Conservation (phyloP, 2,888 invertebrate species). For the Diabrotica balteata region DNA sequence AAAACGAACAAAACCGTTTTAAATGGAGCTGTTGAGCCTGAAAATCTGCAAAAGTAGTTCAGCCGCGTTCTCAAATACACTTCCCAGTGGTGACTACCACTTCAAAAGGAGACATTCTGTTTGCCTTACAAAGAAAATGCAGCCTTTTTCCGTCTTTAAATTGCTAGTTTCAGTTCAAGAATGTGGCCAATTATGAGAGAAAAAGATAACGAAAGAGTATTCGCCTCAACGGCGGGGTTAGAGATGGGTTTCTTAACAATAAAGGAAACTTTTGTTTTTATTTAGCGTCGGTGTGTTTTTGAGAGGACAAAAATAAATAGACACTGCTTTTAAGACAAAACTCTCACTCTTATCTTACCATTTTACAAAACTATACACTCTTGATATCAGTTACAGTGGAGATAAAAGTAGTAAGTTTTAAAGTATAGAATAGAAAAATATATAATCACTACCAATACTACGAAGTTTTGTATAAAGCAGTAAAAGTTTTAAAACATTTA, state of each 20-base stretch:
- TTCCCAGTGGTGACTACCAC: constrained; percentile 21
- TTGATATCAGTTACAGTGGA: too few species aligned
- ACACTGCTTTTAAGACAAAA: neutral
- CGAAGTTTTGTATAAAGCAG: too few species aligned
- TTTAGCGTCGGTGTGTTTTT: constrained; percentile 5
- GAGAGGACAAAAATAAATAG: neutral
- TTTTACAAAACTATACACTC: neutral
- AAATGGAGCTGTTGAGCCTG: too few species aligned
- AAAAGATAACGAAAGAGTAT: constrained; percentile 36
- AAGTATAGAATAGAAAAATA: too few species aligned
- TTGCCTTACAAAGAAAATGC: constrained; percentile 28
- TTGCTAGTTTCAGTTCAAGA: constrained; percentile 38
- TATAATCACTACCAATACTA: too few species aligned
- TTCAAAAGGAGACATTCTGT: constrained; percentile 37
- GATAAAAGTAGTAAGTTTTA: too few species aligned
- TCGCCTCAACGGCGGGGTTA: constrained; percentile 30
- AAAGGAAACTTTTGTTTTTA: neutral
- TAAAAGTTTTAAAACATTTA: too few species aligned
- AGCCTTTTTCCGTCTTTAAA: constrained; percentile 30
- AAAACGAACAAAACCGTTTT: too few species aligned
- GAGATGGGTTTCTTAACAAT: constrained; percentile 1
- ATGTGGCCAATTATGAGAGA: constrained; percentile 41
- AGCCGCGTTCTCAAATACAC: too few species aligned
- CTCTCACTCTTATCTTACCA: neutral
- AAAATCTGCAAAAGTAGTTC: too few species aligned